Evolutionary conservation across 2,888 invertebrate species (phyloP), one percentile per base, ranked within the genome.

Genomic region (Cataglyphis albicans): DNA sequence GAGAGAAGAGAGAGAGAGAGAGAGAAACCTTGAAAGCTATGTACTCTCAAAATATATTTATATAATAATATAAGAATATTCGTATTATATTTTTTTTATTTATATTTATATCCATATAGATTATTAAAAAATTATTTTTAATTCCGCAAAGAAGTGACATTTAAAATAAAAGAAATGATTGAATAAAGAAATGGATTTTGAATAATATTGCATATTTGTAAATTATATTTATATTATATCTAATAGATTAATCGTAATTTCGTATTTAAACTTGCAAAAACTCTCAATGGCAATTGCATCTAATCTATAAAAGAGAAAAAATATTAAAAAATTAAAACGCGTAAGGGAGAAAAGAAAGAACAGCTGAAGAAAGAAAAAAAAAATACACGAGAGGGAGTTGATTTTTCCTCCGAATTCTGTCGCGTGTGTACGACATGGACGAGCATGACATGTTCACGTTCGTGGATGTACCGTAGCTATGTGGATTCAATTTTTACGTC

Each of bases 401-500:
- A 52, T 67, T 12, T 52, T 32, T 67, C 55, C 9, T 57, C 41
- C 67, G 18, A 70, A 80, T 80, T 80, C 25, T 38, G 73, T 67
- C 38, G 63, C 44, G 64, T 55, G 55, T 63, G 35, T 32, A 38
- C 70, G 55, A 70, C 70, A 59, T 48, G 41, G 18, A 76, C 64
- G 55, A 55, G 65, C 67, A 64, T 29, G 29, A 67, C 68, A 29
- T 68, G 38, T 44, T 63, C 48, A 68, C 52, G 41, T 57, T 55
- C 21, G 38, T 68, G 68, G 48, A 35, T 63, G 59, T 52, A 67
- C 74, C 81, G 41, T 72, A 61, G 83, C 78, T 75, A 70, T 70
- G 78, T 68, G 85, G 72, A 90, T 90, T 90, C 86, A 90, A 90
- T 90, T 90, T 90, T 88, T 87, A 84, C 88, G 85, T 76, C 74